phyloP scores from a whole-genome alignment of 2,797 vertebrate species.

The Champsocephalus esox region DNA sequence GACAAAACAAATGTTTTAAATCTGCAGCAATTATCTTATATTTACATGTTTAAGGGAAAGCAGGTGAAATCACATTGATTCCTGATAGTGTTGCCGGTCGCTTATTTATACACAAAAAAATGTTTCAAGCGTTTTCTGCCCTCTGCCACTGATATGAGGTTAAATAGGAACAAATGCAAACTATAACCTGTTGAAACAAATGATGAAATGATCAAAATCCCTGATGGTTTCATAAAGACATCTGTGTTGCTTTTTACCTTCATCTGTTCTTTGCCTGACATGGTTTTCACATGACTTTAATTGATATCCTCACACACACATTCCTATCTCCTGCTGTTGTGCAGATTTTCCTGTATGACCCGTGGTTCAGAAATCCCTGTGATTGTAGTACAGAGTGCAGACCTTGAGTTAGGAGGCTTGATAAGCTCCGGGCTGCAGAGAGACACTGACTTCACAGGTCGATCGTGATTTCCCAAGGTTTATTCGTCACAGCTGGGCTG shows the following conservation, averaged over 20 bases:
- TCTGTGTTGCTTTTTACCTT: neutral
- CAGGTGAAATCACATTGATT: constrained; percentile 3
- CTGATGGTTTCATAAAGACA: neutral
- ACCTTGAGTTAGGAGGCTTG: constrained; percentile 47
- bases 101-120: neutral
- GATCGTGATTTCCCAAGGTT: constrained; percentile 46
- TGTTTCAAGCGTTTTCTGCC: no score
- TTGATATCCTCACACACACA: neutral
- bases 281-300: neutral
- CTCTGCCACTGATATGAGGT: neutral
- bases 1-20: neutral
- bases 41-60: neutral
- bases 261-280: neutral
- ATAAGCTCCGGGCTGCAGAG: constrained; percentile 33
- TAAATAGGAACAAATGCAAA: neutral
- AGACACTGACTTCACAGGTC: constrained; percentile 54
- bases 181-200: neutral
- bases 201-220: neutral
- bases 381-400: constrained; percentile 23
- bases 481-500: constrained; percentile 61
- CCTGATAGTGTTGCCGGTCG: neutral
- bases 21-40: constrained; percentile 1
- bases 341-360: constrained; percentile 37
- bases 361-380: constrained; percentile 37
- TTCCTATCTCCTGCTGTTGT: neutral